phyloP scores from a whole-genome alignment of 2,113 vertebrate species.

The Etia nguti region DNA sequence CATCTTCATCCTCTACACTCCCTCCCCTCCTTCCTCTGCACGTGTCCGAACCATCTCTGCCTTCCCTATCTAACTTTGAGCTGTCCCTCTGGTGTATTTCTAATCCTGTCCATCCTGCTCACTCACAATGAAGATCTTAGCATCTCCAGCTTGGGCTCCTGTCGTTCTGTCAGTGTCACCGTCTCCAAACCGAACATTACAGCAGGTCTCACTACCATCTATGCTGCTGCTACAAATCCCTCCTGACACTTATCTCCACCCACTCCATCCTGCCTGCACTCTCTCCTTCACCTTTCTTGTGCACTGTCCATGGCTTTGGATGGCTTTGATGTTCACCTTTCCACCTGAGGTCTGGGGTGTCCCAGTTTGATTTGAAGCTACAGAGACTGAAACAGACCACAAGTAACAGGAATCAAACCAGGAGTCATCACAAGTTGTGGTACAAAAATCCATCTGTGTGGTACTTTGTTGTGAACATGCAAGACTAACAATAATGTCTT shows the following conservation, averaged over 20 bases:
- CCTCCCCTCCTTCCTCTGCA: not conserved
- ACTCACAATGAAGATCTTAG: not conserved
- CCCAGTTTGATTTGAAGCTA: not conserved
- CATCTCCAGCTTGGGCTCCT: not conserved
- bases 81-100: not conserved
- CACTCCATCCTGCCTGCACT: rapidly evolving
- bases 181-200: rapidly evolving
- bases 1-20: rapidly evolving
- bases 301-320: not conserved
- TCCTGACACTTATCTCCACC: not conserved
- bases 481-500: not conserved
- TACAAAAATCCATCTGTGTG: not conserved
- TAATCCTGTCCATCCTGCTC: not conserved
- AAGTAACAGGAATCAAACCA: rapidly evolving
- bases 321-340: not conserved
- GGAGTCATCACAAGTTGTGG: not conserved
- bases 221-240: not conserved
- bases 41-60: not conserved
- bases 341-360: not conserved
- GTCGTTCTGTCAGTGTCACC: rapidly evolving
- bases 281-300: not conserved
- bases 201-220: not conserved
- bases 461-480: not conserved
- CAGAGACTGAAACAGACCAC: not conserved
- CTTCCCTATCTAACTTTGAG: not conserved